Evolutionary conservation across 2,113 vertebrate species (phyloP), one percentile per base, ranked within the genome.

Genomic region (Lophotis ruficrista): DNA sequence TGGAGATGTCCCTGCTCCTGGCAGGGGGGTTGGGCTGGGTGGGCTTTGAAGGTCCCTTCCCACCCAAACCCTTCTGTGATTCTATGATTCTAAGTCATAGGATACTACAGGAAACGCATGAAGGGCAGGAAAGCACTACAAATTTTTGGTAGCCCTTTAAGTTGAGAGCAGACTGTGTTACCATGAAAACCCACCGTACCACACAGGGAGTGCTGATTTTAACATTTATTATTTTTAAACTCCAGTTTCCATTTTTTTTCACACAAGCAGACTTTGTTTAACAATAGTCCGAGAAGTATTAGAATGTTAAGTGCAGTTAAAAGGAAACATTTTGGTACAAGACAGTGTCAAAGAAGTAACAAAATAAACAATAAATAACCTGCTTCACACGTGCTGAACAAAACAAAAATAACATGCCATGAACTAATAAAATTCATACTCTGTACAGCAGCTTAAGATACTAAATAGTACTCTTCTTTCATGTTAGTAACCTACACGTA

Each of bases 291-390:
- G 57, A 25, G 41, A 57, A 22, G 33, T 60, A 57, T 60, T 68
- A 50, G 43, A 68, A 38, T 27, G 35, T 5, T 61, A 69, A 71
- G 22, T 57, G 33, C 23, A 79, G 23, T 37, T 79, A 70, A 58
- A 93, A 80, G 31, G 12, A 82, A 87, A 83, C 1, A 57, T 79
- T 91, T 80, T 73, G 47, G 62, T 58, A 85, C 57, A 77, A 80
- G 37, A 38, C 24, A 54, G 28, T 56, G 33, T 56, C 71, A 80
- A 71, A 75, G 45, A 25, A 79, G 19, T 93, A 91, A 89, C 47
- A 94, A 91, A 94, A 95, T 48, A 81, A 78, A 89, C 35, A 68
- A 96, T 97, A 97, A 97, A 97, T 96, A 95, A 92, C 12, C 31
- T 1, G 0, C 43, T 95, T 82, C 87, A 92, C 53, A 87, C 11